A percentile compares a stretch with the other conserved stretches of the same genome.
These are phyloP conservation scores for Yponomeuta sedellus DNA, from an alignment of 2,888 invertebrate species.

Conservation along the genomic window DNA sequence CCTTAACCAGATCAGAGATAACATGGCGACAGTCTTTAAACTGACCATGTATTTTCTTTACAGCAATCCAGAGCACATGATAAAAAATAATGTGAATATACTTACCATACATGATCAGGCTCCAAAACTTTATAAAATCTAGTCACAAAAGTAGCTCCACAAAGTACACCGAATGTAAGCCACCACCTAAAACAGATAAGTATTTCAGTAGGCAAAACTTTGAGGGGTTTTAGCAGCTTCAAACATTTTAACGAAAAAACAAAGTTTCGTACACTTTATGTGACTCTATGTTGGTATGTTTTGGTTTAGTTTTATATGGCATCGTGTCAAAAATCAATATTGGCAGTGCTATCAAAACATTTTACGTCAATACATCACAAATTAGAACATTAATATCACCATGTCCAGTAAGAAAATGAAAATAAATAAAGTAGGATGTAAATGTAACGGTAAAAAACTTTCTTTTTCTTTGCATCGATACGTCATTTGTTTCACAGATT, in stretches of 20 bases:
- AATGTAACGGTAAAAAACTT: neutral
- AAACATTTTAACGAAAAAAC: neutral
- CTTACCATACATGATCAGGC: conserved; percentile 96
- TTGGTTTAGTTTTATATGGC: conserved; percentile 23
- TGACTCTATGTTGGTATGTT: conserved; percentile 16
- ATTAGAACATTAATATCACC: no score
- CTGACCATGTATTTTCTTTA: no score
- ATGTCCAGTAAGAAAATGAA: no score
- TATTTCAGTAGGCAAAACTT: neutral
- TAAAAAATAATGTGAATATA: no score
- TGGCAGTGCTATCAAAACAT: no score
- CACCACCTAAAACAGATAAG: conserved; percentile 68
- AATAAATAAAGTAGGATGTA: neutral
- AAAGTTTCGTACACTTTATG: conserved; percentile 25
- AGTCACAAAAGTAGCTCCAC: conserved; percentile 82
- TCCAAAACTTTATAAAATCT: conserved; percentile 93
- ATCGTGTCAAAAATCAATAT: conserved; percentile 19
- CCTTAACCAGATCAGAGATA: no score
- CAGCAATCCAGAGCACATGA: no score
- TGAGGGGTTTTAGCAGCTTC: neutral
- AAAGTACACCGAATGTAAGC: conserved; percentile 79
- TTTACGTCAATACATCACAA: no score
- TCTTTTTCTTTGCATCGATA: no score
- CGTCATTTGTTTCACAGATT: no score
- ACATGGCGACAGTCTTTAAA: neutral